A percentile compares a stretch with the other conserved stretches of the same genome.
phyloP scores from a whole-genome alignment of 2,888 invertebrate genomes.

The Synergus umbraculus region DNA sequence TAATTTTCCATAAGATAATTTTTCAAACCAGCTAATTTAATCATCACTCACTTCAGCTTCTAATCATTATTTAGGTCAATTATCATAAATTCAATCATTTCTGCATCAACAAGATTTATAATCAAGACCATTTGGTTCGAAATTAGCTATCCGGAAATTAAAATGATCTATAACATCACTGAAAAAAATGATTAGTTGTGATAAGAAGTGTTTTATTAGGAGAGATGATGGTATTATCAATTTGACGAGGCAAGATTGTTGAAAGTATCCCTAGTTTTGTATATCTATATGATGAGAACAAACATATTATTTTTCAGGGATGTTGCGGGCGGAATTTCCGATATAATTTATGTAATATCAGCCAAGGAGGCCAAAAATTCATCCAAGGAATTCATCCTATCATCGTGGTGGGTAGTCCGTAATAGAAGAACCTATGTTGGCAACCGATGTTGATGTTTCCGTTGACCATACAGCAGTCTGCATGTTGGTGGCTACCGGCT shows the following conservation, averaged over 20 bases:
- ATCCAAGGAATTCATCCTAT: background rate
- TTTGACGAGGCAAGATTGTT: no score
- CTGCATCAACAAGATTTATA: background rate
- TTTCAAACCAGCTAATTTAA: conserved; percentile 16
- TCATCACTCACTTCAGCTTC: conserved; percentile 20
- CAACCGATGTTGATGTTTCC: background rate
- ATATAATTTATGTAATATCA: no score
- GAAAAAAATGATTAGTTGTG: no score
- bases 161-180: no score
- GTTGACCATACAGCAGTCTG: conserved; percentile 11
- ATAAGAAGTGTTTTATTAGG: no score
- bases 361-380: no score
- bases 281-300: no score
- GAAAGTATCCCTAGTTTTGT: no score
- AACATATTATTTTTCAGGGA: no score
- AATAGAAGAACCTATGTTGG: background rate
- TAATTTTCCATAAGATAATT: conserved; percentile 21
- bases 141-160: no score
- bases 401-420: background rate
- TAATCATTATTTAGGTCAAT: background rate
- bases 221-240: no score
- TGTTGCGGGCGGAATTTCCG: no score
- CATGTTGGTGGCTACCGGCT: conserved; percentile 41
- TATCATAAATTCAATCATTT: conserved; percentile 28
- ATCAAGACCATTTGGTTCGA: background rate